Percentiles rank a stretch among this genome's conserved stretches.
Evolutionary conservation across 2,113 vertebrate genomes (phyloP).

Genomic region (Balaenoptera acutorostrata): DNA sequence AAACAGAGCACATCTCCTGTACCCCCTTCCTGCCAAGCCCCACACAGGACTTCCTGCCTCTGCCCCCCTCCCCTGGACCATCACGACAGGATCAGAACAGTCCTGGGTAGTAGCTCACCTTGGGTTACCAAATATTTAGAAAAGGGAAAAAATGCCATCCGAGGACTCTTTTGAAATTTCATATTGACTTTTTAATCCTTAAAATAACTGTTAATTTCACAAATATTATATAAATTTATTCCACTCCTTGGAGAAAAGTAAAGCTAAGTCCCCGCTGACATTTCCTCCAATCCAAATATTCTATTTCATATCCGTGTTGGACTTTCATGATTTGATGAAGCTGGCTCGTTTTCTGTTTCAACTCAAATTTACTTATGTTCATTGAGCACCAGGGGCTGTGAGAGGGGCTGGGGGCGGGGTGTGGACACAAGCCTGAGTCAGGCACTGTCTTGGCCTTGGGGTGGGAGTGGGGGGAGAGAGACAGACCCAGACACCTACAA

Average conservation of each 20-base stretch:
- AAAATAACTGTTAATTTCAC: not conserved
- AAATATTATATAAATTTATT: not conserved
- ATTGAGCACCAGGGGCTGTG: not conserved
- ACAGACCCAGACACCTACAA: not conserved
- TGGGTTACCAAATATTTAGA: not conserved
- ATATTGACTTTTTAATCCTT: not conserved
- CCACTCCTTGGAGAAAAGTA: not conserved
- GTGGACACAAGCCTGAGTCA: not conserved
- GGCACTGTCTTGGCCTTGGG: not conserved
- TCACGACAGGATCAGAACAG: not conserved
- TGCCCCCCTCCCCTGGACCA: too few species aligned
- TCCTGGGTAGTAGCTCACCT: not conserved
- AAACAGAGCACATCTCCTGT: not conserved
- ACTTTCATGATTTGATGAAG: not conserved
- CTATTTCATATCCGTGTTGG: not conserved
- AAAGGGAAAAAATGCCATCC: not conserved
- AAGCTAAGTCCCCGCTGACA: not conserved
- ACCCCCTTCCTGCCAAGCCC: fast-evolving
- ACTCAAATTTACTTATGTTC: not conserved
- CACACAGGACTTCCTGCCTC: not conserved
- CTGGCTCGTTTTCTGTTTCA: not conserved
- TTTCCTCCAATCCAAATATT: not conserved
- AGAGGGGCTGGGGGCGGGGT: not conserved
- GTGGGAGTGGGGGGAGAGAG: not conserved
- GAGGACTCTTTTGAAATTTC: not conserved